Evolutionary conservation across 1,140 invertebrate genomes (phyloP).

Genomic region (Drosophila pectinifera): DNA sequence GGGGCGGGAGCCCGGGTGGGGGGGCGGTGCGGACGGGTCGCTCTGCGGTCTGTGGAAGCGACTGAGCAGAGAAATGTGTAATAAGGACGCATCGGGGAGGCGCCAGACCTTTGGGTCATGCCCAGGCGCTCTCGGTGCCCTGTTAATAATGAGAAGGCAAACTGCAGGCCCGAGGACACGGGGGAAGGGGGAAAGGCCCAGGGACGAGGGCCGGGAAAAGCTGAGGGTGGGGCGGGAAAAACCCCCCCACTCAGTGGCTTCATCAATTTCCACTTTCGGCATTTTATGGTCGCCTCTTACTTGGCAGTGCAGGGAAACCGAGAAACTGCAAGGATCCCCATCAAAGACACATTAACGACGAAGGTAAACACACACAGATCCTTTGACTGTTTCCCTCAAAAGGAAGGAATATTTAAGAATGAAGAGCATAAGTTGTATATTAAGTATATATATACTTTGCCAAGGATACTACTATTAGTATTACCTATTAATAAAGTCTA

Average conservation of each 20-base stretch:
- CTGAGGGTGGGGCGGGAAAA: neutral
- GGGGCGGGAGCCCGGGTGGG: neutral
- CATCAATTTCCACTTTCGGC: slow-evolving; percentile 45
- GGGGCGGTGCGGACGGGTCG: neutral
- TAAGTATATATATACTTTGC: no score
- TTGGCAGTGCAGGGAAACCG: slow-evolving; percentile 20
- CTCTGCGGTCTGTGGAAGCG: slow-evolving; percentile 19
- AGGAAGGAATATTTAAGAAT: neutral
- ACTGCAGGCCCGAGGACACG: slow-evolving; percentile 29
- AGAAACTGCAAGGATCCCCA: slow-evolving; percentile 23
- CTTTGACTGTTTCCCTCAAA: slow-evolving; percentile 2
- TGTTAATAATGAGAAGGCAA: slow-evolving; percentile 75
- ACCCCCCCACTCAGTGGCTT: slow-evolving; percentile 30
- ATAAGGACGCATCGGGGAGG: slow-evolving; percentile 69
- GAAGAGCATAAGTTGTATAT: neutral
- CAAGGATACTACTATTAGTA: no score
- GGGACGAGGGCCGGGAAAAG: neutral
- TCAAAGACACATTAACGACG: slow-evolving; percentile 3
- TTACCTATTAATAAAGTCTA: no score
- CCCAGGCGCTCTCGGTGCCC: slow-evolving; percentile 61
- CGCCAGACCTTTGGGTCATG: slow-evolving; percentile 77
- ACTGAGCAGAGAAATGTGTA: slow-evolving; percentile 60
- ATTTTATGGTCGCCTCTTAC: slow-evolving; percentile 24
- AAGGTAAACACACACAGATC: neutral
- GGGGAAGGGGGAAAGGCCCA: neutral